phyloP scores from a whole-genome alignment of 2,888 invertebrate species.

The Mythimna impura region DNA sequence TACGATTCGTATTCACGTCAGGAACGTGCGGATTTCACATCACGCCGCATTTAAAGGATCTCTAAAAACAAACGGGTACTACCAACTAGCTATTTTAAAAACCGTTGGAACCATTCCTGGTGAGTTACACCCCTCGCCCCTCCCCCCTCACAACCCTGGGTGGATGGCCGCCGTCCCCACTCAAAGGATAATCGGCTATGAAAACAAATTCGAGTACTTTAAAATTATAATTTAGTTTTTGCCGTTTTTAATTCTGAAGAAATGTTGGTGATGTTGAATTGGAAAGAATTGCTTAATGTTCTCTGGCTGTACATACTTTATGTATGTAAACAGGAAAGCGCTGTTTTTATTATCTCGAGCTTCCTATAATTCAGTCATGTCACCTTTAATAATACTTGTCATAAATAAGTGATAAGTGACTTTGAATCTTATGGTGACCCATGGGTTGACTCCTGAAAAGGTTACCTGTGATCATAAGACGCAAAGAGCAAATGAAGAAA shows the following conservation, averaged over 20 bases:
- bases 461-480: too few relatives aligned
- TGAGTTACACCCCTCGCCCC: conserved; percentile 19
- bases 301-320: background rate
- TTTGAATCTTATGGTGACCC: too few relatives aligned
- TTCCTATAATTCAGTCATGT: background rate
- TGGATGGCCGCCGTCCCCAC: conserved; percentile 39
- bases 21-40: conserved; percentile 47
- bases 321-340: too few relatives aligned
- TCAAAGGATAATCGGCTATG: conserved; percentile 65
- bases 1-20: conserved; percentile 27
- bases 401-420: too few relatives aligned
- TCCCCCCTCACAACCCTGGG: conserved; percentile 12
- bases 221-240: conserved; percentile 58
- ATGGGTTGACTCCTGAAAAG: too few relatives aligned
- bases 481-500: too few relatives aligned
- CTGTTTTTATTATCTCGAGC: background rate
- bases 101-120: conserved; percentile 54
- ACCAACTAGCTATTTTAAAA: conserved; percentile 61
- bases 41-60: conserved; percentile 51
- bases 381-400: background rate
- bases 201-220: conserved; percentile 63
- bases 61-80: conserved; percentile 60
- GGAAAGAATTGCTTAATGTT: conserved; percentile 2
- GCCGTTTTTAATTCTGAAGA: conserved; percentile 17
- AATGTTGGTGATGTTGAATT: conserved; percentile 6